phyloP scores from a whole-genome alignment of 2,797 vertebrate genomes.

The Myotis planiceps region DNA sequence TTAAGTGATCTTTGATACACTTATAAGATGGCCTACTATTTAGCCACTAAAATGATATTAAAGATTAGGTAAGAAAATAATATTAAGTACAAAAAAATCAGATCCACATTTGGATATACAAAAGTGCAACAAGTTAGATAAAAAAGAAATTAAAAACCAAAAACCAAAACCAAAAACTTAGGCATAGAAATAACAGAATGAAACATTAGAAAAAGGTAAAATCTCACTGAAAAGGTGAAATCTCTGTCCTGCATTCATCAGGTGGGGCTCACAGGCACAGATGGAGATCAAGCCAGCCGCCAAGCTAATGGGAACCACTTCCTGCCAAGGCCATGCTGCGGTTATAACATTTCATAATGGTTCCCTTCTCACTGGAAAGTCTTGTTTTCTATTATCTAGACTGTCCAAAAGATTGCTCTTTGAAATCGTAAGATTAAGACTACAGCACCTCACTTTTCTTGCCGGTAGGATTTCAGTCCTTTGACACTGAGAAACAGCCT shows the following conservation, averaged over 20 bases:
- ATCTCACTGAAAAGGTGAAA: not conserved
- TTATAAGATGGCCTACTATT: not conserved
- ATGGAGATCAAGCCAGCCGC: not conserved
- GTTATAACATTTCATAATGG: not conserved
- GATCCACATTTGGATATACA: not conserved
- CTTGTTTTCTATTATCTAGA: conserved; percentile 24
- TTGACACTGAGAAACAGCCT: not conserved
- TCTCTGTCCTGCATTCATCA: not conserved
- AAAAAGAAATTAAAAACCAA: not conserved
- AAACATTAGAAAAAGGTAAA: not conserved
- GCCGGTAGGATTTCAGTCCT: not conserved
- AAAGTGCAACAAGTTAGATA: not conserved
- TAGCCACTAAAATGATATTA: not conserved
- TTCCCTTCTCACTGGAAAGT: not conserved
- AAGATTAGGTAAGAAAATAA: not conserved
- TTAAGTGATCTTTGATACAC: not conserved
- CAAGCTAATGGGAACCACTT: not conserved
- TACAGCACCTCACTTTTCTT: not conserved
- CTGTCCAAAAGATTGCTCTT: not conserved
- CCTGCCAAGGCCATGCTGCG: not conserved
- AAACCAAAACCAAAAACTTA: not conserved
- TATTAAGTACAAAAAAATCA: not conserved
- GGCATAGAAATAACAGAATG: not conserved
- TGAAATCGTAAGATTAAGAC: conserved; percentile 2
- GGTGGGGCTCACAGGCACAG: too few relatives aligned